Conservation (phyloP, 2,113 vertebrate species). For the Anas platyrhynchos region DNA sequence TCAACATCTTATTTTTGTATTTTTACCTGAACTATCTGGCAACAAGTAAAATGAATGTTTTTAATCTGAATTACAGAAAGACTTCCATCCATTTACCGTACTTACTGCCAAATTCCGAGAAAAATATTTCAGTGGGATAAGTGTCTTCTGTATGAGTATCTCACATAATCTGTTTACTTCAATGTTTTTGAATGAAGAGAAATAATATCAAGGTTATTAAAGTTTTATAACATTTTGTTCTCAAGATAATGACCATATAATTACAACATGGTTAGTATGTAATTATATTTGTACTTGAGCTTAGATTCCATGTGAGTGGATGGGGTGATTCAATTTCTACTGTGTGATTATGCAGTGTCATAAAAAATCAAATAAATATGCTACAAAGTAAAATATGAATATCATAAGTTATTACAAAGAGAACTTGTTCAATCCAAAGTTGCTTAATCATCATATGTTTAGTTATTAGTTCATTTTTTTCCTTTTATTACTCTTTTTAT, state of each 20-base stretch:
- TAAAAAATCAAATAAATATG: conserved; percentile 51
- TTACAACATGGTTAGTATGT: neutral
- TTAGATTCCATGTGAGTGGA: neutral
- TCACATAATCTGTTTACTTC: neutral
- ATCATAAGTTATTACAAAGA: conserved; percentile 26
- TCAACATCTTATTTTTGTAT: neutral
- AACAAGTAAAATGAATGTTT: neutral
- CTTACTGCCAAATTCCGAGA: neutral
- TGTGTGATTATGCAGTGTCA: conserved; percentile 1
- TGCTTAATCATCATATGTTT: conserved; percentile 40
- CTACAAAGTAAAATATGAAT: conserved; percentile 25
- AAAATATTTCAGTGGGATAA: neutral
- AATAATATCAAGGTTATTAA: neutral
- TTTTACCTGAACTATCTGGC: neutral
- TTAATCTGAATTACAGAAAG: neutral
- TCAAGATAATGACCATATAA: neutral
- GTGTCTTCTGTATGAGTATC: neutral
- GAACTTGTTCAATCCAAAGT: neutral
- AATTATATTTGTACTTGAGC: conserved; percentile 20
- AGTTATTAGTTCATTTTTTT: neutral
- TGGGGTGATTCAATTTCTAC: conserved; percentile 42
- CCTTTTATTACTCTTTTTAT: conserved; percentile 18
- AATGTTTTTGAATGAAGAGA: neutral
- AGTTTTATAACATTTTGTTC: neutral
- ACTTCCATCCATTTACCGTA: neutral